Base-by-base conservation (phyloP, 2,888 invertebrate species). In the Lasioglossum figueresi region DNA sequence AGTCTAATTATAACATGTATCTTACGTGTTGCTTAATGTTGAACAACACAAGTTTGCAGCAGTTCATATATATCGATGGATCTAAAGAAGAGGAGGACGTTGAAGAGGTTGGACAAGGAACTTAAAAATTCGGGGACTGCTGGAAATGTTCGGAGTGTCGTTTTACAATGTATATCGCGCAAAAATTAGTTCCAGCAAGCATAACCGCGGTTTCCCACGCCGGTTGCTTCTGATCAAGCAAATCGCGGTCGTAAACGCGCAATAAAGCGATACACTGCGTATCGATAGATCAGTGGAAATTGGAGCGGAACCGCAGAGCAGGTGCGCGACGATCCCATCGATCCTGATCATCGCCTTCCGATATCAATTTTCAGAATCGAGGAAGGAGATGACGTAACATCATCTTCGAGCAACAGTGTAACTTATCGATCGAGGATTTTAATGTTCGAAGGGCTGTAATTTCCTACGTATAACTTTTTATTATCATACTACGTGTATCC, bases 191-290 rank as follows among this genome's bases (percentile, higher is more conserved):
- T 79, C 76, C 45, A 79, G 80, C 83, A 76, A 87, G 78, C 70
- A 80, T 85, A 45, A 73, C 31, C 56, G 68, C 52, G 79, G 59
- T 80, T 86, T 86, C 86, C 85, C 86, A 85, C 86, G 85, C 63
- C 66, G 68, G 66, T 85, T 71, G 82, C 72, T 43, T 80, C 76
- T 48, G 80, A 68, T 79, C 83, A 27, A 79, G 76, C 76, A 70
- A 85, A 85, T 86, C 79, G 83, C 80, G 87, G 86, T 80, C 59
- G 66, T 71, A 82, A 83, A 84, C 75, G 87, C 84, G 87, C 84
- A 87, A 73, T 87, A 87, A 82, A 83, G 40, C 76, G 63, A 79
- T 82, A 72, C 12, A 31, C 43, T 43, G 19, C 74, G 77, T 86
- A 86, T 86, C 84, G 79, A 75, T 83, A 66, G 84, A 82, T 79